phyloP scores from a whole-genome alignment of 2,797 vertebrate genomes.

The Emys orbicularis region DNA sequence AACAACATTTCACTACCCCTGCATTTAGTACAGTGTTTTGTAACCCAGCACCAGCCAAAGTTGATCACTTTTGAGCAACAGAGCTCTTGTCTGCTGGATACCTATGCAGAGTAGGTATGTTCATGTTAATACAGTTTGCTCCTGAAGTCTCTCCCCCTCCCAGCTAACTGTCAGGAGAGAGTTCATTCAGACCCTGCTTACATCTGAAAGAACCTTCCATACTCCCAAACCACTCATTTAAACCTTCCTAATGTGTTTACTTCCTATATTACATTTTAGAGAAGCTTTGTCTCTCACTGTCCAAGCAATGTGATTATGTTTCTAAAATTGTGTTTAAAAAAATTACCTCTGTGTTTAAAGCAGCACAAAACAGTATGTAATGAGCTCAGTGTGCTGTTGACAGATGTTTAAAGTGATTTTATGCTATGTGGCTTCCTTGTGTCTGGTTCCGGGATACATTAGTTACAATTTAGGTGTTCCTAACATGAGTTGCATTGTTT shows the following conservation, averaged over 20 bases:
- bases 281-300: constrained; percentile 42
- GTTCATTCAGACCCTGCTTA: too few relatives aligned
- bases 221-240: constrained; percentile 22
- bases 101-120: too few relatives aligned
- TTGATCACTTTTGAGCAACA: too few relatives aligned
- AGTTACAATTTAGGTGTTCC: constrained; percentile 12
- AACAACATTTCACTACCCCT: too few relatives aligned
- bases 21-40: too few relatives aligned
- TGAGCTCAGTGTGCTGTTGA: constrained; percentile 70
- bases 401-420: constrained; percentile 73
- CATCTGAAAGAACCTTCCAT: background rate
- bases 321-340: constrained; percentile 41
- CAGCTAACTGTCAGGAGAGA: too few relatives aligned
- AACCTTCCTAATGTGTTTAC: constrained; percentile 41
- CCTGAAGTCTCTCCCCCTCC: too few relatives aligned
- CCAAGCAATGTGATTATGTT: constrained; percentile 68
- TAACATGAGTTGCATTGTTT: background rate
- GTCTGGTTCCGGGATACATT: constrained; percentile 22
- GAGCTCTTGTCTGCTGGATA: too few relatives aligned
- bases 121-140: too few relatives aligned
- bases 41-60: too few relatives aligned
- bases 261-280: constrained; percentile 46
- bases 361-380: constrained; percentile 66
- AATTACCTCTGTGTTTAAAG: constrained; percentile 59
- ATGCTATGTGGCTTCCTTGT: constrained; percentile 46